These are phyloP conservation scores for Dryoscopus gambensis DNA, from an alignment of 2,113 vertebrate species.

Conservation along the genomic window DNA sequence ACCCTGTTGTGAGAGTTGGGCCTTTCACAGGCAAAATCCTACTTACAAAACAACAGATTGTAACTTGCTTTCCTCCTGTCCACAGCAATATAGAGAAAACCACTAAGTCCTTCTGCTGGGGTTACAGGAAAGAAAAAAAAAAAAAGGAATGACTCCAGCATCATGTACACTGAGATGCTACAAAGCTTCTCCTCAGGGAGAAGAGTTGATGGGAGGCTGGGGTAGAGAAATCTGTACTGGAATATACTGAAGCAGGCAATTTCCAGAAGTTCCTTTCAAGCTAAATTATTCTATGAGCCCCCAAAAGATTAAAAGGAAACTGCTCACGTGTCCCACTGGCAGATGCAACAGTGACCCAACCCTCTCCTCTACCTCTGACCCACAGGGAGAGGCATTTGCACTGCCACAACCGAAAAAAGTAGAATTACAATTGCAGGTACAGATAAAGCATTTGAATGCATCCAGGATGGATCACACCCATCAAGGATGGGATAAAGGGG, in stretches of 20 bases:
- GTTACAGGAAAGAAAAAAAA: neutral
- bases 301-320: neutral
- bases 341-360: neutral
- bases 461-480: neutral
- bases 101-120: neutral
- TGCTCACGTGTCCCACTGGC: neutral
- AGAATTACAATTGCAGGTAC: neutral
- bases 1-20: neutral
- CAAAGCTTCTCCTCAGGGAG: neutral
- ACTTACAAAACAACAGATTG: neutral
- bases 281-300: neutral
- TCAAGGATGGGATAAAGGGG: neutral
- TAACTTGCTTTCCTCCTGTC: neutral
- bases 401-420: neutral
- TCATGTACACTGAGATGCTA: neutral
- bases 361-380: neutral
- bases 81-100: neutral
- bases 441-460: neutral
- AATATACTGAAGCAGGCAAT: neutral
- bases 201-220: neutral
- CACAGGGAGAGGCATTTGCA: neutral
- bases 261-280: neutral
- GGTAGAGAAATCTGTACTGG: neutral
- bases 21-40: neutral
- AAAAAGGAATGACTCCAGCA: neutral